Conservation (phyloP, 2,797 vertebrate species). For the Eutrigla gurnardus region DNA sequence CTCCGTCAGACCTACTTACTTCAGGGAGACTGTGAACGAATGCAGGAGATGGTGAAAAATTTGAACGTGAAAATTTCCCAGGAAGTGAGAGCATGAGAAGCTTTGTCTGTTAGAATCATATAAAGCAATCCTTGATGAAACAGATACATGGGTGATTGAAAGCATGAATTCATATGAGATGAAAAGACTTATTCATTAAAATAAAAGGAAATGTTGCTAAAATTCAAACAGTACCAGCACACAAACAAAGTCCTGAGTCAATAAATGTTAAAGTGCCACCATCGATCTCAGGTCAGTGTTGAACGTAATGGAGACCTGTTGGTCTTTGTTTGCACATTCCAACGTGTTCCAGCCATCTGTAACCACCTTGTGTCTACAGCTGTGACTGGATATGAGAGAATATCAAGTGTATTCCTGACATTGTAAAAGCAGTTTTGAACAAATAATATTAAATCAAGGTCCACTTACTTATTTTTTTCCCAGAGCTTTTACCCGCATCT, state of each 20-base stretch:
- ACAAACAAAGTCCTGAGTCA: conserved; percentile 12
- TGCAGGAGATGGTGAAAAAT: neutral
- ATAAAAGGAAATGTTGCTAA: neutral
- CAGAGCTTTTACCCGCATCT: neutral
- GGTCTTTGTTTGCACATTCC: conserved; percentile 8
- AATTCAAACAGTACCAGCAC: conserved; percentile 2
- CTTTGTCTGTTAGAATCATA: neutral
- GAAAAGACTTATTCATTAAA: conserved; percentile 31
- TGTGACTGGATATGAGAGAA: neutral
- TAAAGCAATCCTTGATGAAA: neutral
- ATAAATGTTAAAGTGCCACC: neutral
- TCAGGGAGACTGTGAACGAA: conserved; percentile 4
- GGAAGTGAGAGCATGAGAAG: conserved; percentile 1
- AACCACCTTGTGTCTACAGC: conserved; percentile 10
- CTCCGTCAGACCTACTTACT: conserved; percentile 16
- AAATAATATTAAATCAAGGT: neutral
- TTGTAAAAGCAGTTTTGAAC: neutral
- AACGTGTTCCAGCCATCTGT: neutral
- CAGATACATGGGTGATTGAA: neutral
- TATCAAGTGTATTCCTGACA: neutral
- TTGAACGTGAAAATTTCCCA: too few relatives aligned
- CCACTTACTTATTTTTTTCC: too few relatives aligned
- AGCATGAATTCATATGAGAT: neutral
- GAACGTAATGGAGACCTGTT: neutral
- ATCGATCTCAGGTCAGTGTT: conserved; percentile 1